These are phyloP conservation scores for Acleris emargana DNA, from an alignment of 2,888 invertebrate genomes.

Conservation along the genomic window DNA sequence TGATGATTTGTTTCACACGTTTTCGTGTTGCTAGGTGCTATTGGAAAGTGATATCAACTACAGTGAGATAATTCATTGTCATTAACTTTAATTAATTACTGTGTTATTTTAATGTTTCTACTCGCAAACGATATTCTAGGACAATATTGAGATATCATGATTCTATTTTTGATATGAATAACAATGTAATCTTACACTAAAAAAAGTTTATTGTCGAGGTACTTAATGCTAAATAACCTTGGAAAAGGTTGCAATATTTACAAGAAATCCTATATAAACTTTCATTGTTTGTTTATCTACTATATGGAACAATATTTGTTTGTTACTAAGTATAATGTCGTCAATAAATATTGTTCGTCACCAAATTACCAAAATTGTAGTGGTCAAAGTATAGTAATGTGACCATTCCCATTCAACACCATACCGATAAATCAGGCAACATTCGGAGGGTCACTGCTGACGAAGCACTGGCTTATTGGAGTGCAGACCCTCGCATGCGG, in stretches of 20 bases:
- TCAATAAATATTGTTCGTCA: too few species aligned
- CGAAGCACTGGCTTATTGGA: slow-evolving; percentile 24
- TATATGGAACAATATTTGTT: too few species aligned
- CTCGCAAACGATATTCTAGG: too few species aligned
- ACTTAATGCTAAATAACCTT: neutral
- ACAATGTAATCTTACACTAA: too few species aligned
- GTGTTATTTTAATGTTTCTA: too few species aligned
- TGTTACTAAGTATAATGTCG: too few species aligned
- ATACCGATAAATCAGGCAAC: slow-evolving; percentile 30
- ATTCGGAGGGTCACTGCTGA: slow-evolving; percentile 31
- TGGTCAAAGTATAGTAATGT: slow-evolving; percentile 21
- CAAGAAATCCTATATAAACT: neutral
- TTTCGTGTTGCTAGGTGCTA: slow-evolving; percentile 1
- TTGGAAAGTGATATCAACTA: slow-evolving; percentile 7
- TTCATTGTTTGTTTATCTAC: too few species aligned
- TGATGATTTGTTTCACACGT: slow-evolving; percentile 24
- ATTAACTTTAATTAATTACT: too few species aligned
- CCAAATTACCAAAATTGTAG: neutral
- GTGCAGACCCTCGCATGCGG: neutral
- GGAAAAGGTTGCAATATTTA: neutral
- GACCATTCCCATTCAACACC: slow-evolving; percentile 27
- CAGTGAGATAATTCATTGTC: neutral
- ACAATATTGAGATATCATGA: too few species aligned
- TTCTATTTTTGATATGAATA: too few species aligned
- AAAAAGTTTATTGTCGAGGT: neutral